phyloP scores from a whole-genome alignment of 2,113 vertebrate species.

The Agapornis roseicollis region DNA sequence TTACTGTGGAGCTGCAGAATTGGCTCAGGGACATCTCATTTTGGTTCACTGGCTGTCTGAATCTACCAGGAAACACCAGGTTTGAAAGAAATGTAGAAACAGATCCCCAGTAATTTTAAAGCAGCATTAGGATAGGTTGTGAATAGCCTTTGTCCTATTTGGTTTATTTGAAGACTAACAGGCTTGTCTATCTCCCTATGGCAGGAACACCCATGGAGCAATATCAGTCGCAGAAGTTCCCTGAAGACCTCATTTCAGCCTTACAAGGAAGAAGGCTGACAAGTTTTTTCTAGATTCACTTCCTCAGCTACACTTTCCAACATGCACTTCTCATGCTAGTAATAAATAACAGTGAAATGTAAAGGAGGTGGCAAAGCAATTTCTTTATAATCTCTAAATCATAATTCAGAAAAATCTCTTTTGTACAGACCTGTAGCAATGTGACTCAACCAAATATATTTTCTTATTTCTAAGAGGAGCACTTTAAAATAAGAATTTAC shows the following conservation, averaged over 20 bases:
- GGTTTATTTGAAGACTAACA: neutral
- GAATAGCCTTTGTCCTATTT: neutral
- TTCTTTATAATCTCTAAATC: neutral
- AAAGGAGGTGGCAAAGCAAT: neutral
- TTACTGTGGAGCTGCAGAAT: neutral
- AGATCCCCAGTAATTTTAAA: neutral
- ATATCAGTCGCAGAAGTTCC: rapidly evolving
- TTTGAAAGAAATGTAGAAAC: neutral
- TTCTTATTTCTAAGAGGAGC: neutral
- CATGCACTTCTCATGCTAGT: neutral
- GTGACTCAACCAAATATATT: neutral
- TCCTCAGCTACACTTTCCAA: neutral
- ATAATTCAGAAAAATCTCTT: neutral
- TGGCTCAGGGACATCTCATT: neutral
- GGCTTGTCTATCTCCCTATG: neutral
- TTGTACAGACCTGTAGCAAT: neutral
- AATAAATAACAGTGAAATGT: neutral
- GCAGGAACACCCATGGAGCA: neutral
- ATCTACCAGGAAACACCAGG: neutral
- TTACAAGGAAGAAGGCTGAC: neutral
- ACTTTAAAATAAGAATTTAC: neutral
- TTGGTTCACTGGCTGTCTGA: neutral
- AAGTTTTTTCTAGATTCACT: neutral
- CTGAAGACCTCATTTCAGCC: neutral
- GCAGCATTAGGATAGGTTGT: neutral